Conservation (phyloP, 2,888 invertebrate genomes). For the Eulithis testata region DNA sequence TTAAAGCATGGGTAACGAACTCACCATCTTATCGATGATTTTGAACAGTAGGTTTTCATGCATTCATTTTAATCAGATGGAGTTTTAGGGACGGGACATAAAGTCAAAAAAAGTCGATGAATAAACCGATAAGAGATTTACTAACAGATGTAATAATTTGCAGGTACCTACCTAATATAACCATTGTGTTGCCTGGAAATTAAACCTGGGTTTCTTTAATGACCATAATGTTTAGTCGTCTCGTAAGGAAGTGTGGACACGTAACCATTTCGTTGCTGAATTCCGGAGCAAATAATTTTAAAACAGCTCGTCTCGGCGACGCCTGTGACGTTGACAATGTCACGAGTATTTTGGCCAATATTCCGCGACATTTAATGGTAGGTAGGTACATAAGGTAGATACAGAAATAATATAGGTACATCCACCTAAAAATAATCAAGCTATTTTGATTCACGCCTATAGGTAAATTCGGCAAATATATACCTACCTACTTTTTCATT, state of each 20-base stretch:
- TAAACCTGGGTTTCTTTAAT: neutral
- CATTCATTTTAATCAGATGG: neutral
- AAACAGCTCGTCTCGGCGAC: slow-evolving; percentile 56
- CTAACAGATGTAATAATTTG: no score
- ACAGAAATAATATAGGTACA: slow-evolving; percentile 10
- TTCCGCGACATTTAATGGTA: slow-evolving; percentile 37
- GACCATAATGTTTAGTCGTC: slow-evolving; percentile 15
- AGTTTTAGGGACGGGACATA: slow-evolving; percentile 14
- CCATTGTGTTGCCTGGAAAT: no score
- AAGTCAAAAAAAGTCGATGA: slow-evolving; percentile 3
- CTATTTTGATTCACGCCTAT: neutral
- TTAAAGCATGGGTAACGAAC: no score
- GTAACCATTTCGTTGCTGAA: slow-evolving; percentile 44
- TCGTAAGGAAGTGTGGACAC: slow-evolving; percentile 40
- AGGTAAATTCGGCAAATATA: no score
- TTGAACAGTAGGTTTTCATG: neutral
- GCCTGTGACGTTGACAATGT: slow-evolving; percentile 61
- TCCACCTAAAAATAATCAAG: slow-evolving; percentile 6
- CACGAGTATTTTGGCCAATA: slow-evolving; percentile 54
- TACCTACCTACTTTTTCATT: no score
- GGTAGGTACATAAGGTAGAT: neutral
- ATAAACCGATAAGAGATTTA: neutral
- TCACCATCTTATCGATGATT: no score
- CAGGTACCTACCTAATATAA: no score
- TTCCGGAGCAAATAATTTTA: slow-evolving; percentile 61